Percentiles rank a stretch among this genome's conserved stretches.
Evolutionary conservation across 2,113 vertebrate species (phyloP).

Genomic region (Caloenas nicobarica): DNA sequence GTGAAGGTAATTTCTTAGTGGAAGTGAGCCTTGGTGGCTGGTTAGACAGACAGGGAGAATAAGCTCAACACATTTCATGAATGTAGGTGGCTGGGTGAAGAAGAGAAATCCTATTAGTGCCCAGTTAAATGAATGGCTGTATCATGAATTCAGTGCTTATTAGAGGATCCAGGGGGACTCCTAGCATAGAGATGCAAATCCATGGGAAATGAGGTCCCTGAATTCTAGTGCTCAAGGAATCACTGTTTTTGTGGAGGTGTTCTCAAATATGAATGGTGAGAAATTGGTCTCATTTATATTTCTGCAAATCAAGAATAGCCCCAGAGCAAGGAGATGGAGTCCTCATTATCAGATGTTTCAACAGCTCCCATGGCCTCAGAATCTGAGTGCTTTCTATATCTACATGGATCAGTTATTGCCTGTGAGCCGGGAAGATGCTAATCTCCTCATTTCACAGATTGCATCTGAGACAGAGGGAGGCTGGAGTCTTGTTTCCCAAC

Average conservation of each 20-base stretch:
- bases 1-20: conserved; percentile 15
- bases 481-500: neutral
- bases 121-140: conserved; percentile 19
- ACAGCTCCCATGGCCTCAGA: neutral
- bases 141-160: conserved; percentile 18
- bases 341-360: neutral
- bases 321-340: neutral
- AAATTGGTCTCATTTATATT: neutral
- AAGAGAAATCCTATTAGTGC: conserved; percentile 44
- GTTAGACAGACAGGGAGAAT: conserved; percentile 10
- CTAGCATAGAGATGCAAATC: conserved; percentile 7
- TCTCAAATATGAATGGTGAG: neutral
- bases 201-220: neutral
- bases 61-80: neutral
- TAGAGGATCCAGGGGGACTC: neutral
- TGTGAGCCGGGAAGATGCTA: neutral
- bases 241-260: neutral
- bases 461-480: neutral
- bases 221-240: neutral
- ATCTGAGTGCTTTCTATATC: neutral
- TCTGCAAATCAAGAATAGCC: neutral
- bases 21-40: neutral
- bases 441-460: neutral
- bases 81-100: neutral
- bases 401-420: neutral